Percentiles rank a stretch among this genome's conserved stretches.
Evolutionary conservation across 2,888 invertebrate species (phyloP).

Genomic region (Agrochola circellaris): DNA sequence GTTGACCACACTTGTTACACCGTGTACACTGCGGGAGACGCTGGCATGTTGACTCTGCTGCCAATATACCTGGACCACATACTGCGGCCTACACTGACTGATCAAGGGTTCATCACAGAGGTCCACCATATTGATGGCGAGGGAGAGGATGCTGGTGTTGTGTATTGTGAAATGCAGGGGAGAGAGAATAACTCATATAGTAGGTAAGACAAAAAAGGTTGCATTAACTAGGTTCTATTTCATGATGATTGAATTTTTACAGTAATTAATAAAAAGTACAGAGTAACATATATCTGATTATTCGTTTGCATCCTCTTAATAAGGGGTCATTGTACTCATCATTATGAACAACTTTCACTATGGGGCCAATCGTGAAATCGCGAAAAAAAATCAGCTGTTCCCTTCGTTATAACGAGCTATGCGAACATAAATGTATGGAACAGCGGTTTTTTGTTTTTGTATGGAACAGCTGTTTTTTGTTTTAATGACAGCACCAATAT

Average conservation of each 20-base stretch:
- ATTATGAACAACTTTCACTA: no score
- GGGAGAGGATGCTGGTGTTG: slow-evolving; percentile 97
- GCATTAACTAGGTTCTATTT: neutral
- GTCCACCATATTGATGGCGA: slow-evolving; percentile 97
- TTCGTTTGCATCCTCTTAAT: no score
- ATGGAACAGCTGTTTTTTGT: no score
- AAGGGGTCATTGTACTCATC: no score
- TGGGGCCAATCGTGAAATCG: no score
- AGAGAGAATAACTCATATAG: slow-evolving; percentile 95
- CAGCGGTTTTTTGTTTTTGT: no score
- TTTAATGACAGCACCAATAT: neutral
- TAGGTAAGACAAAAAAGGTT: slow-evolving; percentile 73
- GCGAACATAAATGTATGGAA: no score
- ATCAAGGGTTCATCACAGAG: slow-evolving; percentile 96
- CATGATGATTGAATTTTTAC: neutral
- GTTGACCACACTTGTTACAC: slow-evolving; percentile 97
- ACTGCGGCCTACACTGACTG: slow-evolving; percentile 95
- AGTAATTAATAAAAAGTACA: neutral
- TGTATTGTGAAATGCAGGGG: slow-evolving; percentile 99
- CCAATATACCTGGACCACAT: slow-evolving; percentile 98
- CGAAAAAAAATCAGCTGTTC: no score
- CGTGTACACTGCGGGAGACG: slow-evolving; percentile 95
- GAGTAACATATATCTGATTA: no score
- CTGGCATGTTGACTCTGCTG: slow-evolving; percentile 96
- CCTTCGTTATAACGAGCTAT: no score